Evolutionary conservation across 2,888 invertebrate species (phyloP), one percentile per base, ranked within the genome.

Genomic region (Morinoia aosen): DNA sequence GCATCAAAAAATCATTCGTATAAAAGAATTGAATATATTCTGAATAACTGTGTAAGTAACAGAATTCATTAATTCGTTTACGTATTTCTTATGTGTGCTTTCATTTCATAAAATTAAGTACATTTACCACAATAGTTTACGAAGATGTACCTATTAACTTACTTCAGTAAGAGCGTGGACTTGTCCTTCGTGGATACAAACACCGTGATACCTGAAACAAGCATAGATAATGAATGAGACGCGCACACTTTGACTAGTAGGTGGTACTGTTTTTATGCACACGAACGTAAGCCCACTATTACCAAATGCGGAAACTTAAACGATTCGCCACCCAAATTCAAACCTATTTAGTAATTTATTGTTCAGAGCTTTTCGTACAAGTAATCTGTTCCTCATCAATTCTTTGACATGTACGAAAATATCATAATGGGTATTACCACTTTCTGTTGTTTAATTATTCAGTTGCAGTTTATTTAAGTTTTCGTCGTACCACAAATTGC

Each of bases 181-280:
- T 97, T 99, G 99, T 64, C 99, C 99, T 97, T 99, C 99, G 97
- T 99, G 99, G 96, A 99, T 99, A 97, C 99, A 99, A 94, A 99
- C 99, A 97, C 99, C 99, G 98, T 98, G 98, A 97, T 99, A 99
- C 97, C 99, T 99, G 98, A 3, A 97, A 90, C 48, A 90, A 12
- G 4, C 39, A 48, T 40, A n/a, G 95, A 96, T 76, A 76, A 76
- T 33, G n/a, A n/a, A n/a, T n/a, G 33, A 16, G 33, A 76, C 76
- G 33, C 25, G 2, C 16, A 76, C 33, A 25, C 61, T 61, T 16
- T 61, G 48, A 48, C 48, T 2, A 48, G 48, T 5, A 48, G 48
- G 48, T 48, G 5, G 3, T 48, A 48, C 5, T 48, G 48, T 48
- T 48, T 4, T 48, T 48, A 48, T 48, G 48, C 2, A 48, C 48